A percentile compares a stretch with the other conserved stretches of the same genome.
These are phyloP conservation scores for Seira musarum DNA, from an alignment of 2,888 invertebrate species.

Conservation along the genomic window DNA sequence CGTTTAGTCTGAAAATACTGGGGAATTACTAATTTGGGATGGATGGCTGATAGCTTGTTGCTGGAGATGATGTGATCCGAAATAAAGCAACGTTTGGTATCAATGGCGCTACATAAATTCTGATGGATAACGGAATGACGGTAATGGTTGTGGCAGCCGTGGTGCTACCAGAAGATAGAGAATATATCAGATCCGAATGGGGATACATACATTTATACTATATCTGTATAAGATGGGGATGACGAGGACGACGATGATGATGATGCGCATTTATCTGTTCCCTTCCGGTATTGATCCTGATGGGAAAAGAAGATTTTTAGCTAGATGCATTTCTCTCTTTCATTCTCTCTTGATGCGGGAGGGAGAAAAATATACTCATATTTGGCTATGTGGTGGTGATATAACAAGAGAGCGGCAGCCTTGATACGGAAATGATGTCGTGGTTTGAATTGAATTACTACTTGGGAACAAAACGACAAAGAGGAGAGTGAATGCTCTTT, in stretches of 20 bases:
- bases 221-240: neutral
- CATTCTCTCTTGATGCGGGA: neutral
- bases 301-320: conserved; percentile 14
- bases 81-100: conserved; percentile 11
- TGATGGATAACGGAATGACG: conserved; percentile 19
- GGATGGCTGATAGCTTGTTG: conserved; percentile 52
- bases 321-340: conserved; percentile 10
- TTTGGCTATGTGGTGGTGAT: no score
- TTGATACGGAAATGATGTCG: conserved; percentile 42
- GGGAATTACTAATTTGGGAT: conserved; percentile 52
- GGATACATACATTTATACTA: neutral
- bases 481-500: conserved; percentile 17
- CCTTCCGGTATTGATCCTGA: conserved; percentile 55
- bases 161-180: conserved; percentile 24
- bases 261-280: conserved; percentile 48
- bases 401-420: neutral
- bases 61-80: conserved; percentile 23
- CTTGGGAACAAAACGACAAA: neutral
- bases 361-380: no score
- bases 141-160: conserved; percentile 24
- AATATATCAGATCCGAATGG: conserved; percentile 12
- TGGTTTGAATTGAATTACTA: conserved; percentile 40
- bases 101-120: conserved; percentile 19
- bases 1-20: conserved; percentile 42
- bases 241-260: conserved; percentile 12